Evolutionary conservation across 2,797 vertebrate genomes (phyloP), one percentile per base, ranked within the genome.

Genomic region (Nasua narica): DNA sequence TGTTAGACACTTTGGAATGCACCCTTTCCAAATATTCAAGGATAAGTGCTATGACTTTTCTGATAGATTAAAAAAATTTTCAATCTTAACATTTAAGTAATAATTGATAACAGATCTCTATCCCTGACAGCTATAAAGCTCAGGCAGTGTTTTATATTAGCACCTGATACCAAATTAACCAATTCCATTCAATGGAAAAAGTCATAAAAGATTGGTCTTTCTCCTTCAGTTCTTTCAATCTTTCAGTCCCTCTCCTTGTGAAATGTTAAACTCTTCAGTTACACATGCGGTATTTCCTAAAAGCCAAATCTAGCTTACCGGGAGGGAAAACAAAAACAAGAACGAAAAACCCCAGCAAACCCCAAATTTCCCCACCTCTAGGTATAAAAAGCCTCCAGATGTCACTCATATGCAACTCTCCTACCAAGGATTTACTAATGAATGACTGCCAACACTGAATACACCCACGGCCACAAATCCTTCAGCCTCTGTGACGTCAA

Each of bases 321-420:
- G 32, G 54, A 43, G 78, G 32, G 54, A 43, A 40, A 35, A 58
- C 69, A 72, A 29, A 19, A 21, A 48, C 23, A 37, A 25, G 46
- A 54, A 14, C 10, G 10, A 46, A 70, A 72, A 15, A 43, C 15
- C 15, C 72, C 40, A 5, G 9, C 19, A 92, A 74, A 84, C 14
- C 32, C 72, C 88, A 35, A 88, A 82, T 83, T 46, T 14, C 5
- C 19, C 19, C 21, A 95, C 21, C 29, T 65, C 81, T n/a, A 46
- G 37, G 58, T 67, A 85, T 8, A 87, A 21, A 96, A 84, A 96
- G 1, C 29, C 65, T 97, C 86, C 97, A 98, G 94, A 94, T 97
- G 94, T 77, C 95, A 92, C 16, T 96, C 74, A 56, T 86, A 84
- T 91, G 60, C 58, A 78, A 74, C 19, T 87, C 83, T 78, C 93